A percentile compares a stretch with the other conserved stretches of the same genome.
Conservation (phyloP, 1,140 invertebrate genomes). For the Calycopis cecrops region DNA sequence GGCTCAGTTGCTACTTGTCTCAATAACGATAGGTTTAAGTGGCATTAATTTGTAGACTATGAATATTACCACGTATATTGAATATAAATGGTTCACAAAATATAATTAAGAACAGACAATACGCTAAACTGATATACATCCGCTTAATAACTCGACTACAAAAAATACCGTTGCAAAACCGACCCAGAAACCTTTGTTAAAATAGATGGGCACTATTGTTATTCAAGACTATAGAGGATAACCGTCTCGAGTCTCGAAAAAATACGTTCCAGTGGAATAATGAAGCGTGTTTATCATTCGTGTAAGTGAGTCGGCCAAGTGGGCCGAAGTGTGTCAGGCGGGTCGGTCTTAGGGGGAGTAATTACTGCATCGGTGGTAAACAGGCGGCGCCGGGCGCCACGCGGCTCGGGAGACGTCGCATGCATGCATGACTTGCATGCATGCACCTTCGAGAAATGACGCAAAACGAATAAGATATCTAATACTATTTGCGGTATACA, state of each 20-base stretch:
- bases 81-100: not conserved
- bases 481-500: too few relatives aligned
- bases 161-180: slow-evolving; percentile 53
- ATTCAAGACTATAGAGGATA: slow-evolving; percentile 28
- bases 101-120: slow-evolving; percentile 14
- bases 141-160: slow-evolving; percentile 22
- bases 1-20: too few relatives aligned
- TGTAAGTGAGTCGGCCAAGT: slow-evolving; percentile 35
- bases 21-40: too few relatives aligned
- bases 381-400: slow-evolving; percentile 31
- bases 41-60: too few relatives aligned
- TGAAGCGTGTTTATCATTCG: slow-evolving; percentile 34
- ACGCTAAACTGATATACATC: slow-evolving; percentile 25
- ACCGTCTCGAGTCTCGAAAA: slow-evolving; percentile 31
- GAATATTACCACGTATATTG: not conserved
- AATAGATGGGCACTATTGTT: slow-evolving; percentile 33
- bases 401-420: slow-evolving; percentile 1
- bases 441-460: not conserved
- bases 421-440: slow-evolving; percentile 1
- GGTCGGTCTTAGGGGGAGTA: slow-evolving; percentile 33
- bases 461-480: not conserved
- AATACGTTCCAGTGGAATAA: slow-evolving; percentile 40
- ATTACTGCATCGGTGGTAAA: slow-evolving; percentile 58
- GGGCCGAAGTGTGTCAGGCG: slow-evolving; percentile 41
- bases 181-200: slow-evolving; percentile 55